Evolutionary conservation across 2,797 vertebrate genomes (phyloP).

Genomic region (Pipistrellus pipistrellus): DNA sequence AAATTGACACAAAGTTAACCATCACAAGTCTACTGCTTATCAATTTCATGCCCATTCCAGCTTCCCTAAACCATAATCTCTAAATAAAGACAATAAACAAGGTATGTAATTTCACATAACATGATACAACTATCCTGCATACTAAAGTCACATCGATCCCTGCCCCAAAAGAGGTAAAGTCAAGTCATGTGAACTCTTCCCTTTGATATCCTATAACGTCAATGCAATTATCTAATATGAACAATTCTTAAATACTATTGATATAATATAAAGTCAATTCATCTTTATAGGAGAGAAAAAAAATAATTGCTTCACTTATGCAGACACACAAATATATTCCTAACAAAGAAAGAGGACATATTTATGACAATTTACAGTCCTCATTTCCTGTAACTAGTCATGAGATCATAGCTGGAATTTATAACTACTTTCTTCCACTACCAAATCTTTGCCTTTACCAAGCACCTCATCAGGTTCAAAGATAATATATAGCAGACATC

Average conservation of each 20-base stretch:
- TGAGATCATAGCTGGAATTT: background rate
- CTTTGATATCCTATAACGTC: background rate
- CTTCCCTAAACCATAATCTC: background rate
- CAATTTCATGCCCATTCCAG: background rate
- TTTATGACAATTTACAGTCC: background rate
- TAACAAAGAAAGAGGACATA: background rate
- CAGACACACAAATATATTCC: background rate
- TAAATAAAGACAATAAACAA: background rate
- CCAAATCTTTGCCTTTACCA: background rate
- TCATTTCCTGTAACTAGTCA: background rate
- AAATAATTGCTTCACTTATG: background rate
- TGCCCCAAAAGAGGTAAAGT: background rate
- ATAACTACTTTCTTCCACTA: background rate
- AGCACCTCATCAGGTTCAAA: background rate
- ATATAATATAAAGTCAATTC: background rate
- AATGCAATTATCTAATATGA: background rate
- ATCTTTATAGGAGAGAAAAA: background rate
- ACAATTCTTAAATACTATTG: background rate
- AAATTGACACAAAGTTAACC: background rate
- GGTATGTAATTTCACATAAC: background rate
- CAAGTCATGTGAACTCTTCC: background rate
- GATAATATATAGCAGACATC: rapidly evolving
- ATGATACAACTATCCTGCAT: background rate
- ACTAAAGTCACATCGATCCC: background rate
- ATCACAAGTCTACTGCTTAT: background rate